phyloP scores from a whole-genome alignment of 2,888 invertebrate genomes.

The Argyresthia albistria region DNA sequence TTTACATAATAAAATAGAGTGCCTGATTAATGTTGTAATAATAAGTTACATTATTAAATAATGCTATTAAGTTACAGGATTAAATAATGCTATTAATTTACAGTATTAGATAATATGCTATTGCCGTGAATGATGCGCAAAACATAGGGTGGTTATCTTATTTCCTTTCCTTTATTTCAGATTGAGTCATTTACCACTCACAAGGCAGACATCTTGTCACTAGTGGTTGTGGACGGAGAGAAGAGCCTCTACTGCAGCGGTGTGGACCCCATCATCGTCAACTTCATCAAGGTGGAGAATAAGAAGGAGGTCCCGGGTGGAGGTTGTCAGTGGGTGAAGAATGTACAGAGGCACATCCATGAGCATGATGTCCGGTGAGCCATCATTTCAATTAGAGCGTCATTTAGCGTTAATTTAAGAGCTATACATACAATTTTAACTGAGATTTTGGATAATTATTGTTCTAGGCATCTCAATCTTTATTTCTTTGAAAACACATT shows the following conservation, averaged over 20 bases:
- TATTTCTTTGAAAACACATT: too few species aligned
- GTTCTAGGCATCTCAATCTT: too few species aligned
- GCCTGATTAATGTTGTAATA: too few species aligned
- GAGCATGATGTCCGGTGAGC: constrained; percentile 84
- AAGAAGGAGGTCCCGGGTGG: constrained; percentile 49
- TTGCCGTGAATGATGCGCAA: too few species aligned
- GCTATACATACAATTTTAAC: too few species aligned
- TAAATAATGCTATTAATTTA: too few species aligned
- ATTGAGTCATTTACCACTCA: constrained; percentile 86
- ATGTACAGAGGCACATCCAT: constrained; percentile 84
- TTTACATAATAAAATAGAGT: too few species aligned
- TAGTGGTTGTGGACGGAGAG: constrained; percentile 81
- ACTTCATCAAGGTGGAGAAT: constrained; percentile 78
- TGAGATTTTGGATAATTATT: too few species aligned
- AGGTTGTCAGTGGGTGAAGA: constrained; percentile 85
- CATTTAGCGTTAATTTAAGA: not conserved
- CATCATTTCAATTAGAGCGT: not conserved
- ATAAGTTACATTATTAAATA: too few species aligned
- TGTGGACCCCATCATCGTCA: constrained; percentile 85
- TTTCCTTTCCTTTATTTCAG: constrained; percentile 24
- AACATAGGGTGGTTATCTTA: too few species aligned
- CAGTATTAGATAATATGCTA: too few species aligned
- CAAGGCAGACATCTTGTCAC: constrained; percentile 83
- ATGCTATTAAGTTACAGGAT: too few species aligned
- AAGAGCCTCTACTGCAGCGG: constrained; percentile 83